These are phyloP conservation scores for Tokudaia muenninki DNA, from an alignment of 2,797 vertebrate genomes.

Conservation along the genomic window DNA sequence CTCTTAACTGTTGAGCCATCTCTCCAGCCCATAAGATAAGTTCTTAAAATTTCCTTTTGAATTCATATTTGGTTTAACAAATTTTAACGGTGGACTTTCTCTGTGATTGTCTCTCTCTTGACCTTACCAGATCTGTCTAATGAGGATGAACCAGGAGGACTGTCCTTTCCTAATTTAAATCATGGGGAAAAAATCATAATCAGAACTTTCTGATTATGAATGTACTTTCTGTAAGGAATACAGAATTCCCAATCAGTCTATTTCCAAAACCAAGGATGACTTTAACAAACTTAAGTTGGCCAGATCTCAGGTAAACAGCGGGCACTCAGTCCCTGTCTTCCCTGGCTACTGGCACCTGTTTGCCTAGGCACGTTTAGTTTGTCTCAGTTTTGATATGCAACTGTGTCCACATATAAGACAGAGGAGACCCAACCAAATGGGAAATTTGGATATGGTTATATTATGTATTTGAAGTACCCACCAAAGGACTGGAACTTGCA, in stretches of 20 bases:
- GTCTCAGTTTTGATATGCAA: neutral
- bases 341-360: neutral
- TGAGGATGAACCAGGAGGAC: neutral
- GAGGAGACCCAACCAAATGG: neutral
- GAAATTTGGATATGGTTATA: neutral
- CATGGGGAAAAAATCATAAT: no score
- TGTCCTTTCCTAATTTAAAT: neutral
- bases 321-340: neutral
- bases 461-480: neutral
- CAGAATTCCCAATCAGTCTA: no score
- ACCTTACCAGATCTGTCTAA: neutral
- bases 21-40: neutral
- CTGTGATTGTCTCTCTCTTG: neutral
- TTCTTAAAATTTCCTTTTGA: neutral
- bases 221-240: neutral
- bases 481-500: neutral
- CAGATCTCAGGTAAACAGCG: no score
- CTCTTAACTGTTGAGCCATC: neutral
- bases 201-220: neutral
- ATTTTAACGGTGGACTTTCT: rapidly evolving
- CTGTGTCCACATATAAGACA: neutral
- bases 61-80: neutral
- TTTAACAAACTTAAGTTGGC: neutral
- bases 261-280: neutral
- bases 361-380: neutral